These are phyloP conservation scores for Sanderia malayensis DNA, from an alignment of 30 jellyfish, hydroid and myxozoan species.

Conservation along the genomic window DNA sequence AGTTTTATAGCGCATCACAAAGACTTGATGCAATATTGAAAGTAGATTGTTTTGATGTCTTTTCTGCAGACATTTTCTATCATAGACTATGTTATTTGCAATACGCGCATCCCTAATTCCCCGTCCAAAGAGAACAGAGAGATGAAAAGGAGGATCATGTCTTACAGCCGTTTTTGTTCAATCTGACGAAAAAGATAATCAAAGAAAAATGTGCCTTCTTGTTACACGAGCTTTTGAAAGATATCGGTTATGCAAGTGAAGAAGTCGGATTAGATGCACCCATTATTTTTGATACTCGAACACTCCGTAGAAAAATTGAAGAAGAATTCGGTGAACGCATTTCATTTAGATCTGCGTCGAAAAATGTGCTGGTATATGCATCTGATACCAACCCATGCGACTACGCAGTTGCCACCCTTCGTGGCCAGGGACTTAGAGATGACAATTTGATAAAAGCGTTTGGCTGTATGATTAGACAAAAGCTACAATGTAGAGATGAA, in stretches of 20 bases:
- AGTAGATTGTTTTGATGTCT: slow-evolving; percentile 17
- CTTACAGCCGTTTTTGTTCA: slow-evolving; percentile 7
- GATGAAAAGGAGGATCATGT: slow-evolving; percentile 21
- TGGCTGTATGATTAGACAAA: slow-evolving; percentile 12
- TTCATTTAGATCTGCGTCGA: slow-evolving; percentile 15
- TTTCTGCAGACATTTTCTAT: slow-evolving; percentile 28
- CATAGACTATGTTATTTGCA: slow-evolving; percentile 25
- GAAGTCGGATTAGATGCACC: slow-evolving; percentile 11
- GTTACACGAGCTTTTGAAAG: slow-evolving; percentile 26
- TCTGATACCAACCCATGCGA: slow-evolving; percentile 24
- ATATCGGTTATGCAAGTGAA: not conserved
- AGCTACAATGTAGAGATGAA: not conserved
- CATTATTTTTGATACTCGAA: slow-evolving; percentile 2
- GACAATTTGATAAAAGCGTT: slow-evolving; percentile 9
- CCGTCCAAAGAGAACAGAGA: not conserved
- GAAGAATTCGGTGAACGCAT: slow-evolving; percentile 17
- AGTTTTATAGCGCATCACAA: not conserved
- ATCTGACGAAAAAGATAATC: not conserved
- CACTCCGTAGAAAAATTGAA: not conserved
- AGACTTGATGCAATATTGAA: slow-evolving; percentile 1
- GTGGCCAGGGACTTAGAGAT: slow-evolving; percentile 26
- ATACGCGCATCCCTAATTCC: slow-evolving; percentile 8
- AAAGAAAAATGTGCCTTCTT: slow-evolving; percentile 22
- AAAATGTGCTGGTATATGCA: slow-evolving; percentile 22
- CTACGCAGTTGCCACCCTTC: slow-evolving; percentile 16